Percentiles rank a stretch among this genome's conserved stretches.
These are phyloP conservation scores for Caenorhabditis sp. DNA, from an alignment of 2,888 invertebrate genomes.

Conservation along the genomic window DNA sequence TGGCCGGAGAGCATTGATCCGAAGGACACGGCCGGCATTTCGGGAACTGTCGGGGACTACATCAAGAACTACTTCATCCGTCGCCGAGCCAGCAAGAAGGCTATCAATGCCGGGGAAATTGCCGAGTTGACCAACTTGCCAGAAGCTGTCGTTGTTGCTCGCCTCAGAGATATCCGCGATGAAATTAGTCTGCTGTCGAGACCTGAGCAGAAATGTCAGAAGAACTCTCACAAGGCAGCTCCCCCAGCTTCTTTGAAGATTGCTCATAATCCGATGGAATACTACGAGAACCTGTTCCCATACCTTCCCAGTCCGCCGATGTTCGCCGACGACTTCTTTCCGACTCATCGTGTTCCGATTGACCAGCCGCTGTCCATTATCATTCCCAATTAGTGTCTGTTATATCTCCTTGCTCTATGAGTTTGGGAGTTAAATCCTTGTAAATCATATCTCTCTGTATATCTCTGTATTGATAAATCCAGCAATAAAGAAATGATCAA, in stretches of 20 bases:
- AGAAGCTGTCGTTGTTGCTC: not conserved
- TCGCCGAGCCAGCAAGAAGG: not conserved
- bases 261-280: not conserved
- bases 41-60: not conserved
- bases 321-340: not conserved
- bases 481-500: too few relatives aligned
- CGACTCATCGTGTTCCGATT: slow-evolving; percentile 26
- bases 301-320: slow-evolving; percentile 8
- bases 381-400: slow-evolving; percentile 15
- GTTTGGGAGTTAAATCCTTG: too few relatives aligned
- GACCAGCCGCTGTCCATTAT: slow-evolving; percentile 24
- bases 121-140: not conserved
- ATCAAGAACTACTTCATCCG: not conserved
- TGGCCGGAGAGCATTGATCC: slow-evolving; percentile 5
- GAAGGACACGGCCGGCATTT: not conserved
- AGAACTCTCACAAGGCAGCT: too few relatives aligned
- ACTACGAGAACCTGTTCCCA: slow-evolving; percentile 4
- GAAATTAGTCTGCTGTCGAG: not conserved
- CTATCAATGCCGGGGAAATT: not conserved
- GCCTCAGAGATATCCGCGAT: not conserved
- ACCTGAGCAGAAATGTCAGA: not conserved
- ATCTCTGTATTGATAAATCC: too few relatives aligned
- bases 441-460: not conserved
- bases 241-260: not conserved
- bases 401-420: not conserved